These are phyloP conservation scores for Malurus cyaneus DNA, from an alignment of 2,113 vertebrate species.

Conservation along the genomic window DNA sequence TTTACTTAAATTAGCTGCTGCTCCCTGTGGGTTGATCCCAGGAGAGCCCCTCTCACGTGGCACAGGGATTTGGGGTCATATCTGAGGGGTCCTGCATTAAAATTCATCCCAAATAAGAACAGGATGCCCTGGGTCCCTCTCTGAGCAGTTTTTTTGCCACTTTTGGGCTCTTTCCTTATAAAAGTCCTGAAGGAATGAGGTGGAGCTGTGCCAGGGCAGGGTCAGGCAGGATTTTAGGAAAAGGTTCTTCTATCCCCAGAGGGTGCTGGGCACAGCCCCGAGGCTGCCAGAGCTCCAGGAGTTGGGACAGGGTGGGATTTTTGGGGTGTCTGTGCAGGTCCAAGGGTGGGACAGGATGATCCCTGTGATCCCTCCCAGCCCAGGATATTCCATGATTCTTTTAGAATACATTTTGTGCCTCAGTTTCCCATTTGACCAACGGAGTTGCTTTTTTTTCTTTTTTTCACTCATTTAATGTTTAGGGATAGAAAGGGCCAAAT, in stretches of 20 bases:
- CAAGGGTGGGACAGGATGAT: background rate
- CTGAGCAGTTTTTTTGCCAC: background rate
- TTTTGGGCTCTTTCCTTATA: fast-evolving
- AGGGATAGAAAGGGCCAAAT: background rate
- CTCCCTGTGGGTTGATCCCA: background rate
- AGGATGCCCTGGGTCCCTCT: fast-evolving
- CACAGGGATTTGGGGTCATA: fast-evolving
- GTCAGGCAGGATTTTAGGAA: fast-evolving
- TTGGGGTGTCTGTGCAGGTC: background rate
- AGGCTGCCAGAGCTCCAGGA: background rate
- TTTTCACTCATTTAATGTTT: background rate
- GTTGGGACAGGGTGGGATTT: fast-evolving
- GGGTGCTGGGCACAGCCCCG: background rate
- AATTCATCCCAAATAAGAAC: background rate
- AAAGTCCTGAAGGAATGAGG: fast-evolving
- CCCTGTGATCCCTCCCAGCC: background rate
- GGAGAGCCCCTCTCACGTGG: background rate
- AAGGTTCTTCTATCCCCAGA: background rate
- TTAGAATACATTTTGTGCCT: fast-evolving
- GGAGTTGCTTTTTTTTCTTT: fast-evolving
- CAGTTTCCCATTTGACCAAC: background rate
- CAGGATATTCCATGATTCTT: background rate
- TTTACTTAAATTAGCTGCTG: background rate
- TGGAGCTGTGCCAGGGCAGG: background rate
- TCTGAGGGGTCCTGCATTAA: fast-evolving